Conservation (phyloP, 1,140 invertebrate genomes). For the Liolophura sinensis region DNA sequence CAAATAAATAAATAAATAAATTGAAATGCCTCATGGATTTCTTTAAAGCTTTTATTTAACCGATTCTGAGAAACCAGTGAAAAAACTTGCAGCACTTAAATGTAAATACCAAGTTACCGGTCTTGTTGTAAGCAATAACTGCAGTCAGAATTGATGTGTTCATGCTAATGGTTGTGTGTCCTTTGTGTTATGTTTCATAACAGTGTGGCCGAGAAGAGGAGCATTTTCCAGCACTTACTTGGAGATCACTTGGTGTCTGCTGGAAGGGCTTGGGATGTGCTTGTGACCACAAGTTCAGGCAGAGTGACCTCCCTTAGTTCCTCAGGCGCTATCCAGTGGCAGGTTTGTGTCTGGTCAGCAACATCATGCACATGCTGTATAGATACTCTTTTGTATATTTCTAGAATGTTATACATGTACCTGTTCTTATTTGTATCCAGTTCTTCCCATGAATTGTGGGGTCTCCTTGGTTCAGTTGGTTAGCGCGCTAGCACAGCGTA, state of each 20-base stretch:
- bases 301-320: slow-evolving; percentile 41
- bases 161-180: background rate
- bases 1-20: no score
- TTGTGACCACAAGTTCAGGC: slow-evolving; percentile 40
- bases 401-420: no score
- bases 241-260: slow-evolving; percentile 41
- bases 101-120: background rate
- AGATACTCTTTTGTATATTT: no score
- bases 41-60: no score
- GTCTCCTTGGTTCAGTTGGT: no score
- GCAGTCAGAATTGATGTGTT: background rate
- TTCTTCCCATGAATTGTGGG: no score
- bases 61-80: no score
- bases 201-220: slow-evolving; percentile 46
- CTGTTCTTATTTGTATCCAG: no score
- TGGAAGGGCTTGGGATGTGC: slow-evolving; percentile 37
- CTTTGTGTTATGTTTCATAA: slow-evolving; percentile 4
- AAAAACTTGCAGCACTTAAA: background rate
- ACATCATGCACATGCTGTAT: no score
- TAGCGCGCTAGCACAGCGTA: no score
- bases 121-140: background rate
- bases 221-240: slow-evolving; percentile 42
- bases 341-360: slow-evolving; percentile 34
- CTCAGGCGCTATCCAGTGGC: slow-evolving; percentile 50
- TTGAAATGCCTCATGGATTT: no score